Base-by-base conservation (phyloP, 2,797 vertebrate genomes). In the Crenichthys baileyi region DNA sequence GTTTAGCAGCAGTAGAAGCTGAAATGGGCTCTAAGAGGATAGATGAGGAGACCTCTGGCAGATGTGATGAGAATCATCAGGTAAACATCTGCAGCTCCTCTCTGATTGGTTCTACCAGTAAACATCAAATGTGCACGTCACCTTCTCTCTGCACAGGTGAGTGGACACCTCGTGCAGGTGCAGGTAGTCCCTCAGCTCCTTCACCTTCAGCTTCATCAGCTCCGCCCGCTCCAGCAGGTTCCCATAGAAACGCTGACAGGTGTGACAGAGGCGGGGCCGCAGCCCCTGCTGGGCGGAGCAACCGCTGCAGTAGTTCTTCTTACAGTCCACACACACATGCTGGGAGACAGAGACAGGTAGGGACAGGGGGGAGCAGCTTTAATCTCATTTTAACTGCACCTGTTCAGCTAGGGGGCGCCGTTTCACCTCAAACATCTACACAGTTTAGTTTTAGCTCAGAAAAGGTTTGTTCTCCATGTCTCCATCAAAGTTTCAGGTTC, bases 111-210 rank as follows among this genome's bases (percentile, higher is more conserved):
- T 70, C 41, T 29, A 18, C 18, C 2, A 22, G 16, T 18, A 20
- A 60, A 9, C 0, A 26, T 2, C 48, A 0, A 51, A 36, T 36
- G 36, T 36, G 36, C 26, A 24, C 65, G 5, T 71, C 46, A 89
- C 91, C 92, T 99, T 99, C 82, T 99, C 98, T 12, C 97, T 94
- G 91, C 98, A 99, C 88, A 95, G 94, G 85, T 98, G 97, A 0
- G 97, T 99, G 78, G 97, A 95, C 75, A 99, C 87, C 84, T 97
- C 96, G 0, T 96, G 97, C 74, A 98, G 96, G 67, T 96, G 96
- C 84, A 99, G 89, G 84, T 99, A 99, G 87, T 99, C 97, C n/a
- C 98, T 89, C 74, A 99, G 95, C 73, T 99, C 98, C 93, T 99
- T 99, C 90, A 96, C 96, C 41, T 96, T 96, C 26, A 96, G 90